phyloP scores from a whole-genome alignment of 2,797 vertebrate species.

The Hapalemur alaotrensis region DNA sequence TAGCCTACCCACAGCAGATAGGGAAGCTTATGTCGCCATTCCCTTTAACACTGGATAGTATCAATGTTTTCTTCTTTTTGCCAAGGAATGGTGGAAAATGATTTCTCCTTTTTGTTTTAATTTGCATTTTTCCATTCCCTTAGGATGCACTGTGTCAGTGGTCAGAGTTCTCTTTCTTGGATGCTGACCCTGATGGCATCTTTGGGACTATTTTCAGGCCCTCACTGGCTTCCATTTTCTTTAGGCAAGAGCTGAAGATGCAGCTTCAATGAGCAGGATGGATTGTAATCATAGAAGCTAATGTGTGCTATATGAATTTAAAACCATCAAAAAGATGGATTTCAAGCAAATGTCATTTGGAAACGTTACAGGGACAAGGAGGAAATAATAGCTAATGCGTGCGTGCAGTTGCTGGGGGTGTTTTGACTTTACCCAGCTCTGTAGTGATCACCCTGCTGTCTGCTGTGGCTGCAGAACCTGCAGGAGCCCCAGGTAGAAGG shows the following conservation, averaged over 20 bases:
- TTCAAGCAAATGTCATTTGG: constrained; percentile 11
- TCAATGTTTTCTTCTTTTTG: background rate
- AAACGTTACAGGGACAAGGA: background rate
- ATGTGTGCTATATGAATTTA: background rate
- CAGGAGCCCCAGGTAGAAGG: background rate
- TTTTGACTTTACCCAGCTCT: background rate
- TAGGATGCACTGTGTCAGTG: background rate
- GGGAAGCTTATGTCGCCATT: background rate
- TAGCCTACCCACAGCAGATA: background rate
- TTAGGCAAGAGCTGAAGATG: background rate
- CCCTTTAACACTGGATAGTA: background rate
- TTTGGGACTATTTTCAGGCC: background rate
- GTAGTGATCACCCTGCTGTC: background rate
- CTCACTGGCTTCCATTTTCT: background rate
- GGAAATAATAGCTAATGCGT: background rate
- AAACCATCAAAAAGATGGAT: constrained; percentile 9
- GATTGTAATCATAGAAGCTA: constrained; percentile 6
- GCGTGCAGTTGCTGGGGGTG: background rate
- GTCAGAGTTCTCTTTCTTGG: background rate
- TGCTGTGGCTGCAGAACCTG: background rate
- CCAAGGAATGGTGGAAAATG: background rate
- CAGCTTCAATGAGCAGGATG: background rate
- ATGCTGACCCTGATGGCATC: background rate
- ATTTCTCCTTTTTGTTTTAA: constrained; percentile 11
- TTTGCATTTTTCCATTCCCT: background rate